phyloP scores from a whole-genome alignment of 2,888 invertebrate genomes.

The Aphidius colemani region DNA sequence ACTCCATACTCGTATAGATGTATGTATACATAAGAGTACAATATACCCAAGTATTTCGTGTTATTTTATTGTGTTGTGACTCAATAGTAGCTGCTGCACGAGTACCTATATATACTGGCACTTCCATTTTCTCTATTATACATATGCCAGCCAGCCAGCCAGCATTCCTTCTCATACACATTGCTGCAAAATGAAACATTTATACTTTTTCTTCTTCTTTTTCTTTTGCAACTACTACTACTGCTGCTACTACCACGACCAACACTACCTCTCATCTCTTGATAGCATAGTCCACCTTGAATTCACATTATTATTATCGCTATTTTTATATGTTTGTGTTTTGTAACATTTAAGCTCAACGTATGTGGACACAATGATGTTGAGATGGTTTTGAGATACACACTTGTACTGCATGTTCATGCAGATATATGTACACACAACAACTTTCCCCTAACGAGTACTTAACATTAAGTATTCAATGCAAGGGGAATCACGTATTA shows the following conservation, averaged over 20 bases:
- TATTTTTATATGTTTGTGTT: too few species aligned
- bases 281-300: too few species aligned
- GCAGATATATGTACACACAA: slow-evolving; percentile 50
- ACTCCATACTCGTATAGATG: background rate
- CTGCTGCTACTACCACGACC: background rate
- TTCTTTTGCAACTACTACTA: background rate
- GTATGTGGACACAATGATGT: too few species aligned
- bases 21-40: slow-evolving; percentile 13
- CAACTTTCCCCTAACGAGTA: slow-evolving; percentile 40
- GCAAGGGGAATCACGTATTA: slow-evolving; percentile 59
- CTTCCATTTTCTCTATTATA: slow-evolving; percentile 41
- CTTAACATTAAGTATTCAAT: slow-evolving; percentile 60
- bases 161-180: slow-evolving; percentile 33
- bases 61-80: slow-evolving; percentile 59
- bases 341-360: too few species aligned
- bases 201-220: slow-evolving; percentile 33
- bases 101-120: slow-evolving; percentile 19
- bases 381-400: too few species aligned
- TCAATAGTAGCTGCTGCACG: slow-evolving; percentile 53
- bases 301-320: too few species aligned
- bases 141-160: slow-evolving; percentile 45
- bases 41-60: slow-evolving; percentile 51
- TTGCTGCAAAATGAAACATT: background rate
- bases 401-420: background rate
- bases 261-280: too few species aligned